Conservation (phyloP, 1,140 invertebrate genomes). For the Pseudomyrmex sp. region DNA sequence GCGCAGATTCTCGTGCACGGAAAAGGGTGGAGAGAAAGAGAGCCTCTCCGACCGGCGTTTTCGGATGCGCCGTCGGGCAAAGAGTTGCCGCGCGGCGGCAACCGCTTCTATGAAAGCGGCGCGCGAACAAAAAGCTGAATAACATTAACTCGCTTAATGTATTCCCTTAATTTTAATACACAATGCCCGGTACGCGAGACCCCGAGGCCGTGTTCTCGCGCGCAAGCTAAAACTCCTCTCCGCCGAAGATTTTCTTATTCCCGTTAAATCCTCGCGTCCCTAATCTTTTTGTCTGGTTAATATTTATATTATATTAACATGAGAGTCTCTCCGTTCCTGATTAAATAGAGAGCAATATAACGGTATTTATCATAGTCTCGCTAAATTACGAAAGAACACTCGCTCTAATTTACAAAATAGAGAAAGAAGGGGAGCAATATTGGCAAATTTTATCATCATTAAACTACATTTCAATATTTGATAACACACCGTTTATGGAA, state of each 20-base stretch:
- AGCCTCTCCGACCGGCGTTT: not conserved
- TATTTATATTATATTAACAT: slow-evolving; percentile 58
- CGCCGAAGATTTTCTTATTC: slow-evolving; percentile 41
- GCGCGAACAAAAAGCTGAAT: slow-evolving; percentile 69
- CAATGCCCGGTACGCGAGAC: slow-evolving; percentile 62
- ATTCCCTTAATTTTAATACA: slow-evolving; percentile 75
- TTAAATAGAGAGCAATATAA: slow-evolving; percentile 2
- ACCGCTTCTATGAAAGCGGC: slow-evolving; percentile 60
- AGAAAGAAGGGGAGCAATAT: not conserved
- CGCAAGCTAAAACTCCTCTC: not conserved
- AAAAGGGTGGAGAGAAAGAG: not conserved
- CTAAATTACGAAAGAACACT: not conserved
- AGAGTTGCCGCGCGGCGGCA: not conserved
- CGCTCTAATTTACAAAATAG: not conserved
- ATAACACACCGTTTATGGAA: no score
- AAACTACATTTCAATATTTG: no score
- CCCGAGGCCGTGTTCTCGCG: slow-evolving; percentile 6
- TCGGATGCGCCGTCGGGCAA: slow-evolving; percentile 26
- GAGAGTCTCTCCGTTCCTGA: slow-evolving; percentile 5
- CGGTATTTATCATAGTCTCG: not conserved
- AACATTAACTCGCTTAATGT: slow-evolving; percentile 72
- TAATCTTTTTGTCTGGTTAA: slow-evolving; percentile 54
- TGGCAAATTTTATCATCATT: not conserved
- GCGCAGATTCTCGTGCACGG: slow-evolving; percentile 16
- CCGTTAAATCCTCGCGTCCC: not conserved